Evolutionary conservation across 2,113 vertebrate genomes (phyloP).

Genomic region (Mormyrus iriodes): DNA sequence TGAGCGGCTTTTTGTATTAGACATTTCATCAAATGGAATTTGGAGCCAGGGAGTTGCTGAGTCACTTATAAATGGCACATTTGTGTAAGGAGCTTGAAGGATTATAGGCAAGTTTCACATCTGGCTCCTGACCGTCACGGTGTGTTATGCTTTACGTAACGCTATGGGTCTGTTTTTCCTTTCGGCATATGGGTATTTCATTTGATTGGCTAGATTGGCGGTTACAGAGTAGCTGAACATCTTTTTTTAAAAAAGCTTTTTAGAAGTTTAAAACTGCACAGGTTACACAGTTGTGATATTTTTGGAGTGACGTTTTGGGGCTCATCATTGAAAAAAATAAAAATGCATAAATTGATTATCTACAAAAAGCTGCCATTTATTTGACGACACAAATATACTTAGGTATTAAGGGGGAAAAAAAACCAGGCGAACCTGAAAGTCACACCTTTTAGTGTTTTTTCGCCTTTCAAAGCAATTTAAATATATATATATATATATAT

Average conservation of each 20-base stretch:
- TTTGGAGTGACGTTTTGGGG: neutral
- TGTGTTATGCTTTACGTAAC: neutral
- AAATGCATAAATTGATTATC: neutral
- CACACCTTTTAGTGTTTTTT: neutral
- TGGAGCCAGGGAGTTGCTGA: constrained; percentile 35
- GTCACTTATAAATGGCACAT: constrained; percentile 38
- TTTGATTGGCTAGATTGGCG: neutral
- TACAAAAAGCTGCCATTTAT: neutral
- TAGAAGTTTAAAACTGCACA: neutral
- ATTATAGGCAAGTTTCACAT: constrained; percentile 19
- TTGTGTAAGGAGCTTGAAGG: constrained; percentile 49
- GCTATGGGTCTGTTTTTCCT: neutral
- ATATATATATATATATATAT: too few species aligned
- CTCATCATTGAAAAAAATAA: neutral
- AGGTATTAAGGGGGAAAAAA: neutral
- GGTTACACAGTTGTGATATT: neutral
- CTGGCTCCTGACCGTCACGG: neutral
- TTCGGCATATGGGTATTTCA: neutral
- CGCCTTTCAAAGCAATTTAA: neutral
- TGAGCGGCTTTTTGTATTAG: constrained; percentile 63
- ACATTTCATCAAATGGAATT: constrained; percentile 68
- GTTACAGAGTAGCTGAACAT: neutral
- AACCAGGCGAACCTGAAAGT: neutral
- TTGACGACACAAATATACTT: neutral
- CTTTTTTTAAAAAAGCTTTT: neutral